Conservation (phyloP, 35 echinoderm and acorn worm species). For the Holothuria glaberrima region DNA sequence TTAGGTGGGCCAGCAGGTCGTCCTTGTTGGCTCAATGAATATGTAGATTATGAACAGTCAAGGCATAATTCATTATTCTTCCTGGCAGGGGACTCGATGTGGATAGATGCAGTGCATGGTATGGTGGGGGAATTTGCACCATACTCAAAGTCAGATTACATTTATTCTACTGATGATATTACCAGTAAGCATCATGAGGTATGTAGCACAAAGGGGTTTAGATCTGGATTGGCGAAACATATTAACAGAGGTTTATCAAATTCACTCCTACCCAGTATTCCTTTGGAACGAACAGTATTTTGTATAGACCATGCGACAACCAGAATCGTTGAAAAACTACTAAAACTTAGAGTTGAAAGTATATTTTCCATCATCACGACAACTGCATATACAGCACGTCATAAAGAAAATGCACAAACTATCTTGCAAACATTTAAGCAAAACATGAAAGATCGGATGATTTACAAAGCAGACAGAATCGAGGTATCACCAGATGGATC, state of each 20-base stretch:
- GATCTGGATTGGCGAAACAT: background rate
- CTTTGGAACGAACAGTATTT: conserved; percentile 3
- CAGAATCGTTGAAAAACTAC: conserved; percentile 45
- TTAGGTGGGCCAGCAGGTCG: conserved; percentile 20
- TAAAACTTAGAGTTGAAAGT: conserved; percentile 8
- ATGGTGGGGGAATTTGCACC: conserved; percentile 33
- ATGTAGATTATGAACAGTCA: background rate
- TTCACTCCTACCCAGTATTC: conserved; percentile 14
- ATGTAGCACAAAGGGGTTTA: background rate
- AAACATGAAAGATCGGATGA: conserved; percentile 16
- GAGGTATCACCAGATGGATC: background rate
- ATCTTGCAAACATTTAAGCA: background rate
- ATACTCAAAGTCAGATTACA: background rate
- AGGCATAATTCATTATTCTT: background rate
- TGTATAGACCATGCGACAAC: conserved; percentile 50
- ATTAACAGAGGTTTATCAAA: background rate
- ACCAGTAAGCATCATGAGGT: background rate
- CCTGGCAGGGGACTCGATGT: conserved; percentile 42
- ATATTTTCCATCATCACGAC: background rate
- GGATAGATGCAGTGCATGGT: conserved; percentile 48
- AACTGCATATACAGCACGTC: too few relatives aligned
- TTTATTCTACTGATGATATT: background rate
- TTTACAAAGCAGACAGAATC: conserved; percentile 17
- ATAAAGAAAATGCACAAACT: background rate
- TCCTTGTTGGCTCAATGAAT: conserved; percentile 49